phyloP scores from a whole-genome alignment of 92 coral and sea anemone species.

The Scolanthus callimorphus region DNA sequence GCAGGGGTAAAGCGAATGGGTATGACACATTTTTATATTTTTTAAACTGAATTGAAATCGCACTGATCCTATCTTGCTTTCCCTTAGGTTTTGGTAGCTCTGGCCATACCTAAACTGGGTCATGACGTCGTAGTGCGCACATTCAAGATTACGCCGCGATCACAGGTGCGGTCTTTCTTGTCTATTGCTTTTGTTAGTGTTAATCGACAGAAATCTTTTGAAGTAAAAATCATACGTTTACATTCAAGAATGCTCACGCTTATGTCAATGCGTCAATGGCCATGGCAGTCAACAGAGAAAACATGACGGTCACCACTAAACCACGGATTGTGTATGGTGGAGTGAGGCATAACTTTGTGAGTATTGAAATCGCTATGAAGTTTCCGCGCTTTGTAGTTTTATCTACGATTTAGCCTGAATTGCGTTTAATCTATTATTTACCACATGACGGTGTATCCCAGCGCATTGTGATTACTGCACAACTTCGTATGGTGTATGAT shows the following conservation, averaged over 20 bases:
- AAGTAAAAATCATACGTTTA: too few species aligned
- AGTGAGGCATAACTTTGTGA: constrained; percentile 58
- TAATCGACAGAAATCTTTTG: too few species aligned
- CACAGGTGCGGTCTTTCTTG: constrained; percentile 41
- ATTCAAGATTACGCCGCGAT: constrained; percentile 60
- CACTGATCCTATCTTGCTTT: too few species aligned
- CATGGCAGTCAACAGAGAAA: constrained; percentile 26
- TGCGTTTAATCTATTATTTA: too few species aligned
- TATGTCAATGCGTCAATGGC: constrained; percentile 71
- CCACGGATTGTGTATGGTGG: constrained; percentile 74
- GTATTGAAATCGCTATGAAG: constrained; percentile 1
- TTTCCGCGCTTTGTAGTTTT: too few species aligned
- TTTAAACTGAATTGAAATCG: background rate
- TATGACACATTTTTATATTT: too few species aligned
- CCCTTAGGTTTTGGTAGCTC: constrained; percentile 56
- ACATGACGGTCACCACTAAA: constrained; percentile 32
- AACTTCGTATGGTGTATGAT: too few species aligned
- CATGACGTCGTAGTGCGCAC: constrained; percentile 42
- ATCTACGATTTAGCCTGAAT: too few species aligned
- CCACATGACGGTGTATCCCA: too few species aligned
- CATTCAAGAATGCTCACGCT: constrained; percentile 70
- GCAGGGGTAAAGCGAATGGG: too few species aligned
- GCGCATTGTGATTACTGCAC: too few species aligned
- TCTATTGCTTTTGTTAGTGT: too few species aligned
- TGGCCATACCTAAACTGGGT: constrained; percentile 38